Base-by-base conservation (phyloP, 2,797 vertebrate species). In the Bovichtus variegatus region DNA sequence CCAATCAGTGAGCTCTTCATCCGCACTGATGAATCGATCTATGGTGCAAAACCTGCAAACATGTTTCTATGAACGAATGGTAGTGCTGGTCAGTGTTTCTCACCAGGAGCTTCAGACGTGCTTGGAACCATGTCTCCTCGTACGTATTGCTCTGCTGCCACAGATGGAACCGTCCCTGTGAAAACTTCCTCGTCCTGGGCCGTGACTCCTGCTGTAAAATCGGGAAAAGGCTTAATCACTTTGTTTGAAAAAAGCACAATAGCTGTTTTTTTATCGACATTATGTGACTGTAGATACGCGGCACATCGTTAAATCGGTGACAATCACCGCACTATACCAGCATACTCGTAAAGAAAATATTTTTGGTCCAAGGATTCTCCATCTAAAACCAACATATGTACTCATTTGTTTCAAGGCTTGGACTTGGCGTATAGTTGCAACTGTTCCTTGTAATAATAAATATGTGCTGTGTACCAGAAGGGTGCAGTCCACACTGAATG, bases 121-220 rank as follows among this genome's bases (percentile, higher is more conserved):
- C 2, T 9, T 19, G 54, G 58, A 38, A 78, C 58, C 80, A 74
- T 83, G 59, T 94, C 91, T 80, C 92, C 92, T 78, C 90, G 73
- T 54, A 80, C 6, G 1, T 21, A 1, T 3, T 18, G 12, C 6
- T n/a, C 60, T 13, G 21, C 1, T 0, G 2, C 6, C 47, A 51
- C 0, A 13, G 44, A 0, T 3, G 58, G 0, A 5, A 0, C 6
- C 0, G 41, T n/a, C 1, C 0, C 54, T 0, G 70, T 27, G 2
- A 61, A 49, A 2, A 66, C 68, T 1, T 67, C 34, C 0, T 69
- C 71, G 0, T 86, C 82, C 51, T 92, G 71, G 41, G 86, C 71
- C 63, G 38, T 44, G 23, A 87, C 83, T 74, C 85, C 85, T 51
- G 65, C 80, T 86, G 78, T n/a, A 53, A 81, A 83, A 78, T 54